Evolutionary conservation across 2,888 invertebrate genomes (phyloP), one percentile per base, ranked within the genome.

Genomic region (Carpatolechia fugitivella): DNA sequence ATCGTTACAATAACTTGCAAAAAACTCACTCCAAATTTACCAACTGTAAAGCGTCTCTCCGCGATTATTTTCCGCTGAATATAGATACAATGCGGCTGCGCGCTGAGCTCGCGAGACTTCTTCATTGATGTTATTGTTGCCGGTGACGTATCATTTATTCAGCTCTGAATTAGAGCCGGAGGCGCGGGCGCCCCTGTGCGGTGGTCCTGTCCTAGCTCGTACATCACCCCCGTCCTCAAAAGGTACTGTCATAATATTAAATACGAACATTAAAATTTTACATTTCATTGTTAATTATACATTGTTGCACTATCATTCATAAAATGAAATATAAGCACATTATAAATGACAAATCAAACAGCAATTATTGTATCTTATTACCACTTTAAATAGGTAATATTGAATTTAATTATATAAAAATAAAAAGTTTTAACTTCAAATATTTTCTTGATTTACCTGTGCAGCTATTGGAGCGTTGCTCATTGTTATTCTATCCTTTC

Each of bases 1-100:
- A 79, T 80, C 68, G 87, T 83, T 80, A 87, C 88, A 87, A 87
- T 86, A 87, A 85, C 82, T 80, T 78, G 83, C 86, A 89, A 88
- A 88, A 89, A 89, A 88, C 74, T 80, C 80, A 78, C 81, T 80
- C 72, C 69, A 78, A 85, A 82, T 80, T 84, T 73, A 78, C 78
- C 76, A 80, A 82, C 72, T 81, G 78, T 78, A 78, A 76, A 84
- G 78, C 80, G 68, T 65, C 71, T 73, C 74, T 67, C 61, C 68
- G 67, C 76, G 76, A 80, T 80, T 79, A 82, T 85, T 83, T 82
- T 80, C 78, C 72, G 68, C 70, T 76, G 75, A 79, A 78, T 74
- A 66, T 78, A 78, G n/a, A n/a, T n/a, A n/a, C 76, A 80, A 78
- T 79, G 74, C 72, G 70, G 65, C 64, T 67, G 60, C 67, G 56